These are phyloP conservation scores for Proterorhinus semilunaris DNA, from an alignment of 2,113 vertebrate genomes.

Conservation along the genomic window DNA sequence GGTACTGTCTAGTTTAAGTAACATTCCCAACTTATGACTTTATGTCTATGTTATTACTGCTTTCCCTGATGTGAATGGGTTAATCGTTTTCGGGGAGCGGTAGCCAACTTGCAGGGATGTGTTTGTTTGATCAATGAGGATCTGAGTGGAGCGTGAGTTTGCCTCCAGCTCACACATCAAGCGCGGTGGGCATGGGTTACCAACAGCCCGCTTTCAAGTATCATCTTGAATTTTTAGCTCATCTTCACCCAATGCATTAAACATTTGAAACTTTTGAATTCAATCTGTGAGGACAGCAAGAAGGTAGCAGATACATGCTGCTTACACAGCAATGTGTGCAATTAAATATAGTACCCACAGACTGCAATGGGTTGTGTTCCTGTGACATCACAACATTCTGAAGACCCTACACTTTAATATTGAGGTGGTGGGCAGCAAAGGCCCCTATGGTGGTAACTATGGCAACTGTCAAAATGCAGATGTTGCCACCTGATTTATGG, in stretches of 20 bases:
- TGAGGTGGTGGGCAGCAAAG: too few relatives aligned
- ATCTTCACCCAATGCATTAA: slow-evolving; percentile 32
- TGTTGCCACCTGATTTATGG: too few relatives aligned
- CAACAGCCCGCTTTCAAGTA: slow-evolving; percentile 47
- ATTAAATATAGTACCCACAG: not conserved
- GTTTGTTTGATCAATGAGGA: slow-evolving; percentile 62
- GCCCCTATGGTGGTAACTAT: too few relatives aligned
- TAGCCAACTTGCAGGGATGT: slow-evolving; percentile 29
- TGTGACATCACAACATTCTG: too few relatives aligned
- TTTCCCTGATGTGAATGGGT: slow-evolving; percentile 4
- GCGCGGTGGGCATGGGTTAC: slow-evolving; percentile 51
- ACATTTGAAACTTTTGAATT: not conserved
- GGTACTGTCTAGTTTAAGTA: not conserved
- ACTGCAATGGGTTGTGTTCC: too few relatives aligned
- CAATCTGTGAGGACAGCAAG: not conserved
- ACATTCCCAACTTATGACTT: not conserved
- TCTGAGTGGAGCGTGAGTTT: slow-evolving; percentile 53
- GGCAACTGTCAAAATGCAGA: too few relatives aligned
- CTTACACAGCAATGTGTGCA: not conserved
- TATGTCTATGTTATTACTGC: not conserved
- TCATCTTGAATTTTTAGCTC: slow-evolving; percentile 55
- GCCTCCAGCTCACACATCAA: slow-evolving; percentile 61
- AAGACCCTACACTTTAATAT: too few relatives aligned
- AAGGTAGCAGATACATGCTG: not conserved
- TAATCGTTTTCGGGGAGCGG: slow-evolving; percentile 24